Evolutionary conservation across 1,140 invertebrate genomes (phyloP), one percentile per base, ranked within the genome.

Genomic region (Aphis gossypii): DNA sequence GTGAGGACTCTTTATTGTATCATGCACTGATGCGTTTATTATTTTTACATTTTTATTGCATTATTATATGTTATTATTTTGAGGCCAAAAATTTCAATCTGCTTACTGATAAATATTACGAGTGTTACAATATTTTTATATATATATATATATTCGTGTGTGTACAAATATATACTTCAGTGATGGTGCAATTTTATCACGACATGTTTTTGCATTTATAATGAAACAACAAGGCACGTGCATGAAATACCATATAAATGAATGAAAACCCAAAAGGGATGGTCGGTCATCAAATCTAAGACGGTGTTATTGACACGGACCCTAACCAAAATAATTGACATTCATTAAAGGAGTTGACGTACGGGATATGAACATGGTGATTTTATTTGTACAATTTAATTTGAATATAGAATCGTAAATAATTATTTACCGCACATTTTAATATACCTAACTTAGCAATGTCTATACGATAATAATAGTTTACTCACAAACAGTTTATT

Each of bases 211-310:
- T 25, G n/a, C 48, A 56, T 90, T 54, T 35, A 56, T 35, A 54
- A 90, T 54, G 51, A 56, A 51, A 89, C 48, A 54, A 90, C 48
- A 54, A 90, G 38, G 88, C 35, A 90, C 51, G 51, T 90, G 88
- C 51, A 41, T 35, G 20, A 90, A 90, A 90, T 76, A 76, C 60
- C 60, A 76, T 76, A 76, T 56, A 90, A 84, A 84, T 41, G 38
- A 41, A 84, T 84, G 38, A 84, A 84, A 84, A 84, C 60, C 60
- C 60, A 84, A 41, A 41, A 38, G 35, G 20, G 21, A 25, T 41
- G 83, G 41, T 84, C 23, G 23, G 7, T 44, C 83, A 41, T 84
- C 83, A 41, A 38, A 23, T 84, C 21, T 44, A 11, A 44, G 41
- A 84, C 25, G 44, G 30, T 35, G 60, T n/a, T 5, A 76, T 76